A percentile compares a stretch with the other conserved stretches of the same genome.
phyloP scores from a whole-genome alignment of 2,113 vertebrate species.

The Actinemys pallida region DNA sequence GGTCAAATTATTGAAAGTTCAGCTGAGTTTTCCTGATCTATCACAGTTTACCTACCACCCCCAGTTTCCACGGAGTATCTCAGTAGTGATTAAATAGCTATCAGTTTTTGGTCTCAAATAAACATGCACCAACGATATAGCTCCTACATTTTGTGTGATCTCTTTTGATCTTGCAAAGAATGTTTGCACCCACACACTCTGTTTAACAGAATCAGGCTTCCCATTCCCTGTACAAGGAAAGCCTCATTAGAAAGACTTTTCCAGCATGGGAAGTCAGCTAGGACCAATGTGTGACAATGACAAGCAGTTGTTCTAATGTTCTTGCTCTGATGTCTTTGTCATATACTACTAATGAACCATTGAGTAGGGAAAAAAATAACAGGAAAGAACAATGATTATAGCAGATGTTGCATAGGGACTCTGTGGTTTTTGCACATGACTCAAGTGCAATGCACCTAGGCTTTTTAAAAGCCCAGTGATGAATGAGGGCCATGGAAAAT shows the following conservation, averaged over 20 bases:
- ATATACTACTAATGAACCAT: constrained; percentile 47
- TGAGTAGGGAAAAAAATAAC: neutral
- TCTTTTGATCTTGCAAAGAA: constrained; percentile 63
- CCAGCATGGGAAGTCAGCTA: constrained; percentile 39
- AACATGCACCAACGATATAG: constrained; percentile 41
- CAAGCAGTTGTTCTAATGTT: neutral
- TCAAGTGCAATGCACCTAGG: constrained; percentile 44
- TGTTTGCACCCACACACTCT: constrained; percentile 40
- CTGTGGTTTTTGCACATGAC: neutral
- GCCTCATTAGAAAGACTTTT: constrained; percentile 67
- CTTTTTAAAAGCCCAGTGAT: constrained; percentile 43
- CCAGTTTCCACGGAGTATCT: neutral
- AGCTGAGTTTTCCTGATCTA: constrained; percentile 70
- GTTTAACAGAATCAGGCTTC: constrained; percentile 31
- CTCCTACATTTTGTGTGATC: constrained; percentile 39
- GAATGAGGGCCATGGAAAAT: constrained; percentile 40
- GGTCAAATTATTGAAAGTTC: constrained; percentile 71
- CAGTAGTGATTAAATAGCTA: constrained; percentile 49
- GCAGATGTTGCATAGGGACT: neutral
- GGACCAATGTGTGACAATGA: neutral
- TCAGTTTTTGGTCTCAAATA: constrained; percentile 28
- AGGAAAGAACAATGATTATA: constrained; percentile 3
- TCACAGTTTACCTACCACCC: constrained; percentile 61
- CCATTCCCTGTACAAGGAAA: constrained; percentile 32
- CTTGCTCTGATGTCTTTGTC: constrained; percentile 48